Evolutionary conservation across 2,797 vertebrate species (phyloP), one percentile per base, ranked within the genome.

Genomic region (Falco berigora): DNA sequence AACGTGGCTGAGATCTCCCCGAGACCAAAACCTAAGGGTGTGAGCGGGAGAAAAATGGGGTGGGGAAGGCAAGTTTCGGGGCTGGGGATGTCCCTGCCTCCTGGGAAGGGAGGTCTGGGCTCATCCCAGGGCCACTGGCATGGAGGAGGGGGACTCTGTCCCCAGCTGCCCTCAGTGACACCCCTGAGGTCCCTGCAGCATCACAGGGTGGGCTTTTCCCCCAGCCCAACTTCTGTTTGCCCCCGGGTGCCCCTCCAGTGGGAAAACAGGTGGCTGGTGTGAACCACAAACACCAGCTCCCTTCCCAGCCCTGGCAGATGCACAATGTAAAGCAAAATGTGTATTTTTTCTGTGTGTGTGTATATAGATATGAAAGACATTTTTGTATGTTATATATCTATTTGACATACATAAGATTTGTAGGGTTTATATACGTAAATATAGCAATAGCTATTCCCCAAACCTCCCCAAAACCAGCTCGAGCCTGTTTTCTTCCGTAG

Each of bases 1-100:
- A 2, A 53, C 0, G 1, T 10, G 4, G 30, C 55, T 63, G 47
- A 47, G 55, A 5, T 16, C 40, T 69, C 67, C 76, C 80, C 3
- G 3, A 18, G 53, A 88, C n/a, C 86, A 27, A 44, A 68, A 23
- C 42, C 10, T 0, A 4, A 86, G 86, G 86, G 91, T 22, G 94
- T 86, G 91, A 82, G 59, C 24, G 0, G 9, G 18, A 58, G 9
- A 91, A 92, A 93, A 93, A 88, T 76, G 94, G 52, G 94, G 87
- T 85, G 91, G 78, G 71, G 92, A 87, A 47, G 27, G 61, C 74
- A 27, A 59, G 74, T 89, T 59, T 55, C 4, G 0, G 77, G 66
- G 77, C 63, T 78, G 86, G 66, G 58, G 49, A 59, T 47, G 55
- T 40, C 50, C 61, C 38, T 68, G 66, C 40, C 27, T 62, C 36